Percentiles rank a stretch among this genome's conserved stretches.
Evolutionary conservation across 1,140 invertebrate genomes (phyloP).

Genomic region (Epicauta chinensis): DNA sequence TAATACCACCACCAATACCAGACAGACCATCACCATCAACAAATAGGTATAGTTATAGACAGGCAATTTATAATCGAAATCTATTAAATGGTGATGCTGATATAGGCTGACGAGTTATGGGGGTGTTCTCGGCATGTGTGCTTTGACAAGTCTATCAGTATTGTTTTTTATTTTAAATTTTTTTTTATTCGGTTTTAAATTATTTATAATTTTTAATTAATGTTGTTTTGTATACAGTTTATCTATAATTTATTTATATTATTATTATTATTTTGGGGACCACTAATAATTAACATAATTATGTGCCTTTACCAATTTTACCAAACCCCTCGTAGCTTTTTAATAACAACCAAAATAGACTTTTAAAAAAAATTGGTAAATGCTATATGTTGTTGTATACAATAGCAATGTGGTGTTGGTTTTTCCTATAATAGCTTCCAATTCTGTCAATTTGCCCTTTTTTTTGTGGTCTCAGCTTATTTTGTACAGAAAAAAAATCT

Average conservation of each 20-base stretch:
- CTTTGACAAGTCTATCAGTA: conserved; percentile 43
- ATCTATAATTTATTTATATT: not conserved
- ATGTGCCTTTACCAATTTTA: not conserved
- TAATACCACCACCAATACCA: conserved; percentile 46
- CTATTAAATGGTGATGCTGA: conserved; percentile 54
- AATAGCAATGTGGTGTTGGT: not conserved
- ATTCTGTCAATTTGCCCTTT: not conserved
- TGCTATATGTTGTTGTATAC: not conserved
- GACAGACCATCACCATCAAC: conserved; percentile 46
- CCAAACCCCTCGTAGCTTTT: not conserved
- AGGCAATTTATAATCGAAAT: conserved; percentile 62
- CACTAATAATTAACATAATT: conserved; percentile 2
- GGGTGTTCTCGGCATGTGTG: conserved; percentile 72
- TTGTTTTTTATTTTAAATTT: conserved; percentile 5
- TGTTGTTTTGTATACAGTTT: not conserved
- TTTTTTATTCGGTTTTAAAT: not conserved
- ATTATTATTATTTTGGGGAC: conserved; percentile 4
- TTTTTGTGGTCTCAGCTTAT: too few species aligned
- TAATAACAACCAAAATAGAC: not conserved
- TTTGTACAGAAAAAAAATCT: too few species aligned
- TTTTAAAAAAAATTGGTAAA: not conserved
- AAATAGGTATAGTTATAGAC: conserved; percentile 81
- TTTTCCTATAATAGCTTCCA: not conserved
- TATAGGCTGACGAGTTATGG: conserved; percentile 70
- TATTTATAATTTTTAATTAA: conserved; percentile 3